These are phyloP conservation scores for Polyergus mexicanus DNA, from an alignment of 1,140 invertebrate species.

Conservation along the genomic window DNA sequence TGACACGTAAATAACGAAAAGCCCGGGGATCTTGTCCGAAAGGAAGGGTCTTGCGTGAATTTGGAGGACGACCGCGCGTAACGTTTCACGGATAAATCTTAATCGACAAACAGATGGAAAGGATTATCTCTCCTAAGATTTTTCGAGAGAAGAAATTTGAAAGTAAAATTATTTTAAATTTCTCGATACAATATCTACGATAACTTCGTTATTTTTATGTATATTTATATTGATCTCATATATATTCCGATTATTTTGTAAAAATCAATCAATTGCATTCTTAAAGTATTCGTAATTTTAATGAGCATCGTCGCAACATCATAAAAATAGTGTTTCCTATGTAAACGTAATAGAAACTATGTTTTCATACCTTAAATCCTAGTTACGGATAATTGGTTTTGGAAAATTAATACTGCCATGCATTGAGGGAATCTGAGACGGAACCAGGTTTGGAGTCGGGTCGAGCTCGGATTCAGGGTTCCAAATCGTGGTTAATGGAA, in stretches of 20 bases:
- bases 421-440: conserved; percentile 48
- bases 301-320: too few species aligned
- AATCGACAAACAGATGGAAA: neutral
- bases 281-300: too few species aligned
- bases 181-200: neutral
- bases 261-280: too few species aligned
- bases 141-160: neutral
- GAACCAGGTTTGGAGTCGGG: neutral
- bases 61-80: conserved; percentile 17
- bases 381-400: conserved; percentile 16
- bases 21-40: conserved; percentile 47
- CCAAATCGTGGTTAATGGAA: conserved; percentile 51
- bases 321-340: too few species aligned
- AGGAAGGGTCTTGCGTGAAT: conserved; percentile 62
- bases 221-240: neutral
- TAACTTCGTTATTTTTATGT: neutral
- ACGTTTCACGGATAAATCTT: neutral
- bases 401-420: conserved; percentile 35
- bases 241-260: too few species aligned
- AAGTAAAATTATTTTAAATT: neutral
- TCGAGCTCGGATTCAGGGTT: conserved; percentile 32
- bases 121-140: neutral
- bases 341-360: neutral
- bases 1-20: conserved; percentile 73
- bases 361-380: neutral